Conservation (phyloP, 2,888 invertebrate species). For the Abrostola tripartita region DNA sequence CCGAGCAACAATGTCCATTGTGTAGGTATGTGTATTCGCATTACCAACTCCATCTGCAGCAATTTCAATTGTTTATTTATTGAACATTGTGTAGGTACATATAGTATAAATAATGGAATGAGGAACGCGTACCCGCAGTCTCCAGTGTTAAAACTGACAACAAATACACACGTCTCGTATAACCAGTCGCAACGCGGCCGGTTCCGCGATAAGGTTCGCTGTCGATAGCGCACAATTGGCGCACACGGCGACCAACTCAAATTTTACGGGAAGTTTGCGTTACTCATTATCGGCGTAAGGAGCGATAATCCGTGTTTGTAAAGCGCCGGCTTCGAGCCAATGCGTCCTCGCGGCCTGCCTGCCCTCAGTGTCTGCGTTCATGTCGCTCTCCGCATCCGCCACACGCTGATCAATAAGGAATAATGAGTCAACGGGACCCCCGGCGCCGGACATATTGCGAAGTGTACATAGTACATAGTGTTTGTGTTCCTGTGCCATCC, state of each 20-base stretch:
- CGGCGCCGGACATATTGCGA: conserved; percentile 59
- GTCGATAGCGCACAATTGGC: conserved; percentile 70
- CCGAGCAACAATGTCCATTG: conserved; percentile 48
- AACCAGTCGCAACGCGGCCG: conserved; percentile 70
- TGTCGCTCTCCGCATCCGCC: conserved; percentile 58
- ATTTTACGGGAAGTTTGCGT: conserved; percentile 77
- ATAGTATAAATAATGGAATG: conserved; percentile 68
- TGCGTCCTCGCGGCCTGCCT: conserved; percentile 41
- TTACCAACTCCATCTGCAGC: conserved; percentile 61
- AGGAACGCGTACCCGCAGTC: conserved; percentile 72
- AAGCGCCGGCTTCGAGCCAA: conserved; percentile 61
- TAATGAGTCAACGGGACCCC: conserved; percentile 68
- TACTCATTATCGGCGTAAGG: conserved; percentile 78
- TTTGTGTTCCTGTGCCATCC: conserved; percentile 38
- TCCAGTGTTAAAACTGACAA: conserved; percentile 66
- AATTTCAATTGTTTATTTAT: conserved; percentile 77
- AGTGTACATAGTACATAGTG: conserved; percentile 55
- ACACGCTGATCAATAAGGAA: conserved; percentile 71
- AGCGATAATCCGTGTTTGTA: conserved; percentile 76
- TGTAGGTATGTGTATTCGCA: conserved; percentile 52
- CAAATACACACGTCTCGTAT: conserved; percentile 67
- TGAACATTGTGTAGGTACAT: conserved; percentile 73
- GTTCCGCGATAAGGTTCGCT: conserved; percentile 75
- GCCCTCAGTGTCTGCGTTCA: conserved; percentile 54
- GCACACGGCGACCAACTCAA: conserved; percentile 66